Evolutionary conservation across 2,888 invertebrate species (phyloP), one percentile per base, ranked within the genome.

Genomic region (Corbicula japonica): DNA sequence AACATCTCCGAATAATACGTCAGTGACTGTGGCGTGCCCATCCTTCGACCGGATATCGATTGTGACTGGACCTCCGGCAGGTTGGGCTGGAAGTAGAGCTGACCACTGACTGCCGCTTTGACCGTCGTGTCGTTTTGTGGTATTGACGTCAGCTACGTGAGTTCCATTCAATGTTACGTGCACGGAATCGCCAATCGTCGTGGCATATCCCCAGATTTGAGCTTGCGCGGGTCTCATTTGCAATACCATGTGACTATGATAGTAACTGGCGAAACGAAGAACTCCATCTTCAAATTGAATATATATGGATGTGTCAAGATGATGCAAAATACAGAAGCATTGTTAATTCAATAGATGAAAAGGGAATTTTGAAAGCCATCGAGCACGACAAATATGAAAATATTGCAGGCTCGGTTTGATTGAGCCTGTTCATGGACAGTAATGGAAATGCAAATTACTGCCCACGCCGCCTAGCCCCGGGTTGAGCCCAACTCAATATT

Each of bases 1-100:
- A 0, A 93, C 92, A 71, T 93, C 92, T 12, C 93, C 93, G 82
- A 92, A 92, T 61, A 91, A 63, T 10, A 93, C 92, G 77, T 92
- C 88, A 15, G 66, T 70, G 3, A 93, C 58, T 2, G 76, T 76
- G n/a, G 87, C 79, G 10, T 63, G 65, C 34, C 85, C 78, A 28
- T 69, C 78, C 8, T 38, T 54, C 5, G 78, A 78, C n/a, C 56
- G 23, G 3, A 56, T 56, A 3, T 50, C 30, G 3, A 78, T 58
- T 6, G 38, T 62, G 23, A 38, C 46, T 28, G 73, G 73, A 52
- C 63, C 41, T 34, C 69, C 58, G 6, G 58, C 44, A 41, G n/a
- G 30, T 21, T 56, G 54, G 21, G 56, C 26, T 10, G 58, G 69
- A 18, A 56, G 60, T 1, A 58, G 46, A 6, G 48, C 48, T 30